Base-by-base conservation (phyloP, 2,113 vertebrate genomes). In the Carassius auratus region DNA sequence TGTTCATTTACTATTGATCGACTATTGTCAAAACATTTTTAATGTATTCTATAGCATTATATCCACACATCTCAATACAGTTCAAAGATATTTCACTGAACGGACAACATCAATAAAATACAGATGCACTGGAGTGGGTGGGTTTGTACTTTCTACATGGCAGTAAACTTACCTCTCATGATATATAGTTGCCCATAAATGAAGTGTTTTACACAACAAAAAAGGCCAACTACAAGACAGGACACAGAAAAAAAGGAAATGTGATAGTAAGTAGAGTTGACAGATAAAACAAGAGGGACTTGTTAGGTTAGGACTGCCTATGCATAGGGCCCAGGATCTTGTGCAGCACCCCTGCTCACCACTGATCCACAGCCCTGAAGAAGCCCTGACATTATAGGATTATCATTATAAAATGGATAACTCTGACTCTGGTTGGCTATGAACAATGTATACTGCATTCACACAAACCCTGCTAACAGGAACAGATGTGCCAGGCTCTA, bases 161-260 rank as follows among this genome's bases (percentile, higher is more conserved):
- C 74, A 76, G 30, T 76, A 76, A 68, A 95, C 97, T 98, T 96
- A 99, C 98, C 98, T 98, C 97, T 97, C 94, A 99, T 98, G 96
- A 99, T 96, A 96, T 98, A 99, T 95, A 99, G 96, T 95, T 99
- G 97, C 94, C 98, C 98, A 94, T 97, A 97, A 96, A 99, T 97
- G 93, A 98, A 97, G 95, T 98, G 97, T 96, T 99, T 99, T 94
- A 99, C 94, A 97, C 98, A 99, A 97, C 98, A 99, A 95, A 98
- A 99, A 95, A 99, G 96, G 95, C 97, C 97, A 42, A 96, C 97
- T 98, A 96, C 93, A 84, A 84, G 59, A 77, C 85, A 88, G 64
- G 77, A 86, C 71, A n/a, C 71, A n/a, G 85, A 88, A 89, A 59
- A 91, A 89, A 90, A n/a, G n/a, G 81, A n/a, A n/a, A n/a, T n/a